Base-by-base conservation (phyloP, 2,888 invertebrate genomes). In the Eumerus sabulonum region DNA sequence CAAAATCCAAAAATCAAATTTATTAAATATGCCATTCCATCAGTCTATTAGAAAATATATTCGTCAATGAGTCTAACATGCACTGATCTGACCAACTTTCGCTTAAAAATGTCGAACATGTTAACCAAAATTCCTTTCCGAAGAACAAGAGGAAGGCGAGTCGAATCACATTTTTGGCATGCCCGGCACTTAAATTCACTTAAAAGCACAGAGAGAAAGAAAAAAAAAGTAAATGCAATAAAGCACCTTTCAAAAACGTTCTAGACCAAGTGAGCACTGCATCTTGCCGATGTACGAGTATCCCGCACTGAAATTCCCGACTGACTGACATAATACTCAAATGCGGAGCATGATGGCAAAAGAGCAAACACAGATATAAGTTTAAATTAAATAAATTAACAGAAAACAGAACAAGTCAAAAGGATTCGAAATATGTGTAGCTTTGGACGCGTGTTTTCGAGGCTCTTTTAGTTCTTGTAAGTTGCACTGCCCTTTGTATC, bases 291-390 rank as follows among this genome's bases (percentile, higher is more conserved):
- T 54, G 63, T 64, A 60, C 67, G 82, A 82, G 82, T 83, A 79
- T 68, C 73, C 68, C 66, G 73, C 79, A 81, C 79, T 73, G 72
- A 83, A 82, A 82, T 81, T 81, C 83, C 82, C 84, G 83, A 82
- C 63, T 71, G 83, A 84, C 84, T 84, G 76, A 83, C 77, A n/a
- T 48, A 81, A 60, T 56, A 57, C 44, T 27, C 27, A 27, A 2
- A 27, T 27, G 27, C 27, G 27, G 7, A 7, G 27, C 27, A 27
- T 27, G 7, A 27, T 27, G 3, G 27, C 27, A 27, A 27, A 27
- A 27, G 7, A 27, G 27, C 27, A 27, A 27, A 27, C 7, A 27
- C 27, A 27, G 7, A 27, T 4, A 27, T 27, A 27, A 27, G 27
- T 27, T 27, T 27, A 2, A 27, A 27, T 27, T 27, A 27, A 27